phyloP scores from a whole-genome alignment of 2,888 invertebrate species.

The Sabatieria punctata region DNA sequence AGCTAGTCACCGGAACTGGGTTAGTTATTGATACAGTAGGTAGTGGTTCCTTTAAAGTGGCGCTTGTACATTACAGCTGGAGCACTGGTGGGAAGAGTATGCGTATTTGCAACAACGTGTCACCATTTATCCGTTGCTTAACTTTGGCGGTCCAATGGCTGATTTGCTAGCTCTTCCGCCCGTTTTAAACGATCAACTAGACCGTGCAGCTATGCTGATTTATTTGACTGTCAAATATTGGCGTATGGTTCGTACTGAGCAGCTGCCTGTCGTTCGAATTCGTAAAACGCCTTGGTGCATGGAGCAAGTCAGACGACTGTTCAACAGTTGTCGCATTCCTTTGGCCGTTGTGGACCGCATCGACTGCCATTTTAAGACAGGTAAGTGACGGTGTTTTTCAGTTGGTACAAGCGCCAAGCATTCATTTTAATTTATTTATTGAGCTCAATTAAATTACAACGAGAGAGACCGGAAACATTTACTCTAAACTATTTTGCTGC shows the following conservation, averaged over 20 bases:
- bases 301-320: conserved; percentile 39
- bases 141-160: conserved; percentile 20
- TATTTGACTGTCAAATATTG: conserved; percentile 1
- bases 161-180: too few species aligned
- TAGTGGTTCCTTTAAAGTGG: too few species aligned
- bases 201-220: not conserved
- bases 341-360: conserved; percentile 9
- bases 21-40: too few species aligned
- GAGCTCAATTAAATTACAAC: too few species aligned
- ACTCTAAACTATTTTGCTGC: too few species aligned
- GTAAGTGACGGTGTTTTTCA: conserved; percentile 11
- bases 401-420: too few species aligned
- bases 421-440: too few species aligned
- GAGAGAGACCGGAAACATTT: too few species aligned
- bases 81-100: conserved; percentile 30
- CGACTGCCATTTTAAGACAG: conserved; percentile 17
- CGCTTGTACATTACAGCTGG: too few species aligned
- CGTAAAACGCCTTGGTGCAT: conserved; percentile 35
- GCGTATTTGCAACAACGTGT: conserved; percentile 28
- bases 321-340: conserved; percentile 40
- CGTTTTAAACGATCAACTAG: too few species aligned
- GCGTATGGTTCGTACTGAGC: not conserved
- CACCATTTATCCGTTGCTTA: conserved; percentile 25
- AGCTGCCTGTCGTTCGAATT: conserved; percentile 15
- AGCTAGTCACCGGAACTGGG: too few species aligned